Conservation (phyloP, 2,888 invertebrate species). For the Drosophila anomalata region DNA sequence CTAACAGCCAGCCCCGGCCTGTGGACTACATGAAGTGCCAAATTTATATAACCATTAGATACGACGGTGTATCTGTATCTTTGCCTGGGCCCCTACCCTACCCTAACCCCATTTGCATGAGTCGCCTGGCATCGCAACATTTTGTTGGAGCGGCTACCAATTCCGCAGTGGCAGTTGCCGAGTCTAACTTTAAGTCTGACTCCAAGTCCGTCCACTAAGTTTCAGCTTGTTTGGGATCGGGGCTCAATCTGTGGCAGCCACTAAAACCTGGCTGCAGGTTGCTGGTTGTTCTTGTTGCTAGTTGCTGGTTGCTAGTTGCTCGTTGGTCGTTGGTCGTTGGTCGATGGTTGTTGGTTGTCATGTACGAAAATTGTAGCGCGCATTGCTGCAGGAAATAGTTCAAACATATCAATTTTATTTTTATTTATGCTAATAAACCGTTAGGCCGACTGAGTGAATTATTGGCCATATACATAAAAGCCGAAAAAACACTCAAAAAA, state of each 20-base stretch:
- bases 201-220: constrained; percentile 61
- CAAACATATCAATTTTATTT: constrained; percentile 80
- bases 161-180: constrained; percentile 59
- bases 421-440: constrained; percentile 79
- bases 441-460: constrained; percentile 73
- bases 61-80: constrained; percentile 38
- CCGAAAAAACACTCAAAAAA: constrained; percentile 7
- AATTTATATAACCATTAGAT: constrained; percentile 72
- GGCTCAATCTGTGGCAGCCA: constrained; percentile 31
- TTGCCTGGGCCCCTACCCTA: constrained; percentile 25
- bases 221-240: constrained; percentile 61
- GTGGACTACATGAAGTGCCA: constrained; percentile 66
- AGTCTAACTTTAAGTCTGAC: constrained; percentile 20
- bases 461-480: constrained; percentile 60
- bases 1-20: constrained; percentile 22
- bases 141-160: constrained; percentile 74
- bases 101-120: constrained; percentile 76
- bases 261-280: constrained; percentile 50
- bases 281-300: constrained; percentile 43
- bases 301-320: constrained; percentile 33
- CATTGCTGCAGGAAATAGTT: constrained; percentile 80
- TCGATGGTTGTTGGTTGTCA: constrained; percentile 70
- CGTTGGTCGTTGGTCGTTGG: constrained; percentile 29
- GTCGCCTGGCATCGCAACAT: constrained; percentile 75
- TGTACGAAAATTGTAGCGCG: constrained; percentile 78